These are phyloP conservation scores for Melanogrammus aeglefinus DNA, from an alignment of 2,797 vertebrate genomes.

Conservation along the genomic window DNA sequence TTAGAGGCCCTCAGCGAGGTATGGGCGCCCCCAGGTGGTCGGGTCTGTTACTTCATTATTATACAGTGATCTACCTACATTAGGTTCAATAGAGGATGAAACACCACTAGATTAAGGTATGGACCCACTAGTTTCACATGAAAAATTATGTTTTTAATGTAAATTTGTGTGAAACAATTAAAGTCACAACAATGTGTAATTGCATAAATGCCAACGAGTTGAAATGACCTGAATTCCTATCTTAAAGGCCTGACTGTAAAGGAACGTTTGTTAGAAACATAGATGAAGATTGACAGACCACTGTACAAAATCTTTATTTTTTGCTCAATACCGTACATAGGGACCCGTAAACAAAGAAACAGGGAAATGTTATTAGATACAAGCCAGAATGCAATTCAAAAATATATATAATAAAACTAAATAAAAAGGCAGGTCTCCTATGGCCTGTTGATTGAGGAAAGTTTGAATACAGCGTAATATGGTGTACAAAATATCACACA, in stretches of 20 bases:
- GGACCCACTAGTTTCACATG: too few species aligned
- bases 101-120: not conserved
- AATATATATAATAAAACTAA: constrained; percentile 75
- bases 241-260: too few species aligned
- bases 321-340: constrained; percentile 75
- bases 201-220: not conserved
- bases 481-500: constrained; percentile 90
- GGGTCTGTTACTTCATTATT: not conserved
- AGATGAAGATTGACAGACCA: constrained; percentile 40
- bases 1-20: not conserved
- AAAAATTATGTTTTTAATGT: not conserved
- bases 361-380: constrained; percentile 72
- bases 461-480: constrained; percentile 80
- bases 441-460: constrained; percentile 76
- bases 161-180: not conserved
- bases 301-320: constrained; percentile 79
- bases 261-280: not conserved
- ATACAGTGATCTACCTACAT: not conserved
- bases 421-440: constrained; percentile 75
- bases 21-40: not conserved
- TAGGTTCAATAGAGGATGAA: not conserved
- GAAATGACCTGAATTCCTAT: not conserved
- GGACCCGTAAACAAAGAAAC: constrained; percentile 70
- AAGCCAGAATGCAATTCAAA: constrained; percentile 75
- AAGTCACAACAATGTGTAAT: not conserved